These are phyloP conservation scores for Cathartes aura DNA, from an alignment of 2,113 vertebrate genomes.

Conservation along the genomic window DNA sequence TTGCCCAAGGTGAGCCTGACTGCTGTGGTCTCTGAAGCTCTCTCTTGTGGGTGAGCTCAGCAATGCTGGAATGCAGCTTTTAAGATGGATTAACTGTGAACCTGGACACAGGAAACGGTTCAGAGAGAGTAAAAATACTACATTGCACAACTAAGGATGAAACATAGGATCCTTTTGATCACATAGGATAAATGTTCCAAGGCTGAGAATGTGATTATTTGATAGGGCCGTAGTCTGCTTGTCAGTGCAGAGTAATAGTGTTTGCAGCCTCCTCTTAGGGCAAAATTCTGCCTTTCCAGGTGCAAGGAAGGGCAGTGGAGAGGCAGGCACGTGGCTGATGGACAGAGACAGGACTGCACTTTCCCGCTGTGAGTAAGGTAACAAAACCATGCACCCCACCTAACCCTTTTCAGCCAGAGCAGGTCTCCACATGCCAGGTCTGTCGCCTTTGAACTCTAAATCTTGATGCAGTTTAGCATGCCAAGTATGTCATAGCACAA, in stretches of 20 bases:
- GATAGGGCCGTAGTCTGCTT: not conserved
- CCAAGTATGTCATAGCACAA: not conserved
- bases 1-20: constrained; percentile 1
- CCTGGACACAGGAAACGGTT: not conserved
- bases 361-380: not conserved
- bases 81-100: not conserved
- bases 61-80: not conserved
- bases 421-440: not conserved
- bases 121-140: not conserved
- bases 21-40: not conserved
- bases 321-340: accelerated
- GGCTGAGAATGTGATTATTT: not conserved
- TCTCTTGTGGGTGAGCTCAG: not conserved
- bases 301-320: not conserved
- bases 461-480: not conserved
- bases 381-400: not conserved
- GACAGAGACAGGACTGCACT: not conserved
- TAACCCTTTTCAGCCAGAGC: not conserved
- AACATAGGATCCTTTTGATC: not conserved
- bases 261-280: not conserved
- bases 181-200: not conserved
- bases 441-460: not conserved
- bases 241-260: not conserved
- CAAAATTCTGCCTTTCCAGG: not conserved
- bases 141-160: not conserved